Conservation (phyloP, 2,113 vertebrate genomes). For the Microcebus griseorufus region DNA sequence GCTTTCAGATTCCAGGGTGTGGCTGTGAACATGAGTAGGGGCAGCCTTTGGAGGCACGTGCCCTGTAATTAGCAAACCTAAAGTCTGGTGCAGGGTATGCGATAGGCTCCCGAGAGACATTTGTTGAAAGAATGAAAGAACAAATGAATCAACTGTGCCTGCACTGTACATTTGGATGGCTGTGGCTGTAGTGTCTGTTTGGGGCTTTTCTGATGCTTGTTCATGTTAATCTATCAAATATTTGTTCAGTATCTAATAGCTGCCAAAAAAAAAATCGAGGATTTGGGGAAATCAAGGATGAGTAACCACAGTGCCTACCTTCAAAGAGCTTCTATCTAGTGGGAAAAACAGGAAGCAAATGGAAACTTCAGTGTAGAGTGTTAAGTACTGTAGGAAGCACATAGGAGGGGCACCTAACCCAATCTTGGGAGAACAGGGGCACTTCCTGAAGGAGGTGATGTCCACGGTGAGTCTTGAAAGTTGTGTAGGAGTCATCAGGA, state of each 20-base stretch:
- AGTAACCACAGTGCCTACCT: neutral
- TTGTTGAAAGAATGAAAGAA: neutral
- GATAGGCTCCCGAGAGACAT: neutral
- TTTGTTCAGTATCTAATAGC: neutral
- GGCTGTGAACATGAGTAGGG: neutral
- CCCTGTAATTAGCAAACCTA: neutral
- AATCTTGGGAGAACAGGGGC: neutral
- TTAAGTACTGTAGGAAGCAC: neutral
- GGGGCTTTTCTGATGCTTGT: neutral
- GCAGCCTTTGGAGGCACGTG: neutral
- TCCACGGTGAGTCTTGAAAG: too few relatives aligned
- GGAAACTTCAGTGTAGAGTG: neutral
- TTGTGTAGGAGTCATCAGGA: neutral
- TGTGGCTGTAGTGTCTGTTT: neutral
- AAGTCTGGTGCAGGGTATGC: neutral
- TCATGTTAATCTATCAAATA: neutral
- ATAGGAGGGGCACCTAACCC: neutral
- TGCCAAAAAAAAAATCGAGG: neutral
- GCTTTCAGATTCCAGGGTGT: neutral
- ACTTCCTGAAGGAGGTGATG: neutral
- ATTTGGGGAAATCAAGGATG: neutral
- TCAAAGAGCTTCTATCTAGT: neutral
- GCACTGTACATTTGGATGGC: neutral
- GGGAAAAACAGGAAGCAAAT: neutral
- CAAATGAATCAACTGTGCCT: neutral